Evolutionary conservation across 2,797 vertebrate genomes (phyloP), one percentile per base, ranked within the genome.

Genomic region (Eulemur albifrons): DNA sequence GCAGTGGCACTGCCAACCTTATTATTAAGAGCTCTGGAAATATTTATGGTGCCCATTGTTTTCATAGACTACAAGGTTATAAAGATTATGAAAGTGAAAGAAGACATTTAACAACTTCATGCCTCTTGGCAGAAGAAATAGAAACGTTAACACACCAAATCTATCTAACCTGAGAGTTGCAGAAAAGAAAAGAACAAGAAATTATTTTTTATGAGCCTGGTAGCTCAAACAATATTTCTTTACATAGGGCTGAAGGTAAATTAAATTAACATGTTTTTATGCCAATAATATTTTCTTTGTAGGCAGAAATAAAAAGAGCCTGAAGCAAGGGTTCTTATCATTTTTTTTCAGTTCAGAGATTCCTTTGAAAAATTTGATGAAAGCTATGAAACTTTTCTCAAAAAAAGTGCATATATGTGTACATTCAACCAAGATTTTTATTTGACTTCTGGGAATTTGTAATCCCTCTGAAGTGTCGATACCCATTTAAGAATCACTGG

Each of bases 351-450:
- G 61, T 96, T 93, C 77, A 94, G 52, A 97, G 59, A 95, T 84
- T 76, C 40, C 54, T 87, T 96, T 97, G 87, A 89, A 94, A 95
- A 75, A 52, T 75, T 52, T 25, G 52, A 96, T 95, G 63, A 93
- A 97, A 94, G 87, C 50, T 94, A 4, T 90, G 35, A 32, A 72
- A 11, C 7, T 15, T 86, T 97, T 92, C 67, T 96, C 35, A 65
- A 57, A 54, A 92, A 77, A 95, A 69, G 25, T 52, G 7, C 43
- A 63, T 12, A 59, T 86, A 35, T 1, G 3, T 89, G 20, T 65
- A 50, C 65, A 92, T 92, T 93, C 86, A 87, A 61, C 10, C 59
- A 20, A 67, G 35, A 65, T 61, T 94, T 94, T 93, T 73, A 80
- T 90, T 95, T 50, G 54, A 17, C 90, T 65, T 85, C 61, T 80